A percentile compares a stretch with the other conserved stretches of the same genome.
phyloP scores from a whole-genome alignment of 1,140 invertebrate species.

The Paraescarpia echinospica region DNA sequence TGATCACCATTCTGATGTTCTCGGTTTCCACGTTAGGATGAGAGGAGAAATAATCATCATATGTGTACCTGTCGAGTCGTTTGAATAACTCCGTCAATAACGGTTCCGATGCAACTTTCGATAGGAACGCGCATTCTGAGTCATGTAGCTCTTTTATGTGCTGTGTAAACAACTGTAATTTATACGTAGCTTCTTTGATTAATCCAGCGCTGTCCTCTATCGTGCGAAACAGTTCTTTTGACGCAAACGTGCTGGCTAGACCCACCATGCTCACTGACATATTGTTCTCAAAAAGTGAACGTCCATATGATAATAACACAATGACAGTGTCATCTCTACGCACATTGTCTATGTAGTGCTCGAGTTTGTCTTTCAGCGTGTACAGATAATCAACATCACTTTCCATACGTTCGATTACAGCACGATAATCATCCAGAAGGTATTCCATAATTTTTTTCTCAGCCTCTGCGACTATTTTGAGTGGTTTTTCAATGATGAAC shows the following conservation, averaged over 20 bases:
- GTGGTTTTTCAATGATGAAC: not conserved
- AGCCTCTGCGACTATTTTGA: not conserved
- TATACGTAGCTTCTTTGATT: not conserved
- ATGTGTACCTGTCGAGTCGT: no score
- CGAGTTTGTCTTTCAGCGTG: not conserved
- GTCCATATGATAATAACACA: not conserved
- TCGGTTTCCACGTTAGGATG: no score
- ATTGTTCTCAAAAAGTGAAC: not conserved
- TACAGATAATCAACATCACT: not conserved
- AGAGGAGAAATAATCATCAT: no score
- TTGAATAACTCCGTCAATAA: not conserved
- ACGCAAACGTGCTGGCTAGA: not conserved
- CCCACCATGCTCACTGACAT: not conserved
- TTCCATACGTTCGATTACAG: not conserved
- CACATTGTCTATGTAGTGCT: not conserved
- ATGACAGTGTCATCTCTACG: not conserved
- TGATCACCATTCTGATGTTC: no score
- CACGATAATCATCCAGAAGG: not conserved
- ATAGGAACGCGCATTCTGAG: not conserved
- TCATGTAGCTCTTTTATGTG: not conserved
- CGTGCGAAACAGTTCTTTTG: not conserved
- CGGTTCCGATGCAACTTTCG: not conserved
- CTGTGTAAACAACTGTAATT: not conserved
- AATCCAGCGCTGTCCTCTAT: not conserved
- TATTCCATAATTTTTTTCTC: not conserved